A percentile compares a stretch with the other conserved stretches of the same genome.
Conservation (phyloP, 2,113 vertebrate genomes). For the Polyodon spathula region DNA sequence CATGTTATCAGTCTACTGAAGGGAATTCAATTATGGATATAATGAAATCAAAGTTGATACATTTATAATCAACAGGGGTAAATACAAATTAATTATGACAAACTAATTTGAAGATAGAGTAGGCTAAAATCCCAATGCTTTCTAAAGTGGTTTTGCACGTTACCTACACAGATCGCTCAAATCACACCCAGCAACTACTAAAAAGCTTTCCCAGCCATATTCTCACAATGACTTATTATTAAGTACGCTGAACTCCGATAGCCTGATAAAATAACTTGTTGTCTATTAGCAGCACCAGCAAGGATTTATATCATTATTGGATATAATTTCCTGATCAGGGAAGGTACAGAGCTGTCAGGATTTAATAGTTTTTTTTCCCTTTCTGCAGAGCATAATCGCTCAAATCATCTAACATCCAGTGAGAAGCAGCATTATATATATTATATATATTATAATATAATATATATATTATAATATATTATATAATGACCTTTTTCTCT, state of each 20-base stretch:
- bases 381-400: too few relatives aligned
- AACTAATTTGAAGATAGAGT: conserved; percentile 51
- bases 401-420: too few relatives aligned
- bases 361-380: neutral
- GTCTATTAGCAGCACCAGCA: conserved; percentile 15
- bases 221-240: neutral
- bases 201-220: conserved; percentile 17
- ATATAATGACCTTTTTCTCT: too few relatives aligned
- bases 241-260: neutral
- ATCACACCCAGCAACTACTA: conserved; percentile 27
- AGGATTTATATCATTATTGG: conserved; percentile 18
- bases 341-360: neutral
- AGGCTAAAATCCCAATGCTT: conserved; percentile 51
- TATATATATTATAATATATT: too few relatives aligned
- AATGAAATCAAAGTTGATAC: conserved; percentile 58
- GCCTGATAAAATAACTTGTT: conserved; percentile 16
- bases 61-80: conserved; percentile 50
- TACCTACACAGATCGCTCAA: conserved; percentile 42
- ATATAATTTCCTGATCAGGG: neutral
- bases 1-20: conserved; percentile 48
- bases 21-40: conserved; percentile 54
- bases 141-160: conserved; percentile 36
- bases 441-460: too few relatives aligned
- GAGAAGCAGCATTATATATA: too few relatives aligned
- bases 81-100: conserved; percentile 44